Conservation (phyloP, 1,140 invertebrate genomes). For the Drosophila pectinifera region DNA sequence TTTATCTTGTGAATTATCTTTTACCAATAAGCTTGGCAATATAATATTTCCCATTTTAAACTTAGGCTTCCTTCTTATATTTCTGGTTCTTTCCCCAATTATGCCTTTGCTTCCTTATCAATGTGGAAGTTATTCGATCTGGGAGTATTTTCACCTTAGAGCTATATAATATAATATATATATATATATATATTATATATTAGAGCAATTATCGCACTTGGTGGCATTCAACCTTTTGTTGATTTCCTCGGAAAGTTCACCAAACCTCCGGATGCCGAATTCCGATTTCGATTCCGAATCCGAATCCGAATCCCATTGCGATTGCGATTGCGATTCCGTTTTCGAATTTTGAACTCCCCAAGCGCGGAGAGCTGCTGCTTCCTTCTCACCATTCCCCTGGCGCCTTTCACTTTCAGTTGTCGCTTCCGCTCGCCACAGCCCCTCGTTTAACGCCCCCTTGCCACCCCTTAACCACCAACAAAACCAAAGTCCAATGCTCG, state of each 20-base stretch:
- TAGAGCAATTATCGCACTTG: conserved; percentile 19
- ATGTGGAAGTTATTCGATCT: background rate
- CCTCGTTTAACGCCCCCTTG: conserved; percentile 12
- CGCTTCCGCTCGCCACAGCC: conserved; percentile 57
- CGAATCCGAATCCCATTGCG: conserved; percentile 8
- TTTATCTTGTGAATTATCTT: too few relatives aligned
- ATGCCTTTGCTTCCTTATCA: conserved; percentile 1
- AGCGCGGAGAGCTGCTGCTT: conserved; percentile 42
- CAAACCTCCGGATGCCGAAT: conserved; percentile 23
- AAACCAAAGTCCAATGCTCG: conserved; percentile 54
- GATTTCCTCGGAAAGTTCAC: conserved; percentile 33
- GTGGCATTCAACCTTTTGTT: conserved; percentile 40
- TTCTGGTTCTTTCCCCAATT: background rate
- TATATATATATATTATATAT: too few relatives aligned
- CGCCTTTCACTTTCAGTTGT: conserved; percentile 73
- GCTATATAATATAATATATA: background rate
- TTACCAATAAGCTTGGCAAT: background rate
- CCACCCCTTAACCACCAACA: background rate
- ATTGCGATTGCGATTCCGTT: conserved; percentile 19
- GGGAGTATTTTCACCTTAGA: background rate
- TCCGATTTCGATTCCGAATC: conserved; percentile 10
- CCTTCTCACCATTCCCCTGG: conserved; percentile 54
- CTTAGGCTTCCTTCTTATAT: background rate
- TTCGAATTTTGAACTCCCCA: conserved; percentile 39
- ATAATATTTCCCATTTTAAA: background rate